Base-by-base conservation (phyloP, 2,888 invertebrate genomes). In the Eupithecia pulchellata region DNA sequence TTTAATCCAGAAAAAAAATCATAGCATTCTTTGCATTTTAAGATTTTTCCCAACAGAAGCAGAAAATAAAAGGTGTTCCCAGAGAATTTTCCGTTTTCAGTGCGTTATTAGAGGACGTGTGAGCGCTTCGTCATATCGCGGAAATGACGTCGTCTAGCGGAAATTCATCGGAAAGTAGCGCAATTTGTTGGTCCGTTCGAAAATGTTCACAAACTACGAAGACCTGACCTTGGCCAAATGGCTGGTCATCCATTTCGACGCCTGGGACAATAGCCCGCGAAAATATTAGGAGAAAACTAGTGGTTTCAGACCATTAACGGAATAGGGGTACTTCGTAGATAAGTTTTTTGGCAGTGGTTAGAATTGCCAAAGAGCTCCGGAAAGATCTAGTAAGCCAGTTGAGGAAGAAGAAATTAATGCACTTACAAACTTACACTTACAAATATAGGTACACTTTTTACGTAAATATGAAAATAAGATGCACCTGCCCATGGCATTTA, bases 111-210 rank as follows among this genome's bases (percentile, higher is more conserved):
- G 68, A 55, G 62, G 62, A 81, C 81, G 83, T 83, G 79, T 82
- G 83, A 84, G 78, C 81, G 82, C 83, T 87, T 84, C 88, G 86
- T 89, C 88, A 90, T 87, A 82, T 83, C 72, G 85, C 86, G 92
- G 91, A 91, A 89, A 88, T 86, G 83, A 86, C 85, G 81, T 83
- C 79, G 83, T 82, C 80, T 79, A 80, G 69, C 88, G 91, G 91
- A 92, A 91, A 91, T 92, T 91, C 85, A 85, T 86, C 83, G 85
- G 81, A 86, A 84, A 79, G 82, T 82, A 80, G 82, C 79, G 83
- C 86, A 89, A 91, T 91, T 91, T 88, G 89, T 85, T 84, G 78
- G 78, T 74, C 79, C 81, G 80, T 82, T 85, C 79, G 84, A 87
- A 90, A 89, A 84, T 87, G 77, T 86, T 81, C 84, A 84, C 89